Conservation (phyloP, 2,113 vertebrate genomes). For the Paramormyrops kingsleyae region DNA sequence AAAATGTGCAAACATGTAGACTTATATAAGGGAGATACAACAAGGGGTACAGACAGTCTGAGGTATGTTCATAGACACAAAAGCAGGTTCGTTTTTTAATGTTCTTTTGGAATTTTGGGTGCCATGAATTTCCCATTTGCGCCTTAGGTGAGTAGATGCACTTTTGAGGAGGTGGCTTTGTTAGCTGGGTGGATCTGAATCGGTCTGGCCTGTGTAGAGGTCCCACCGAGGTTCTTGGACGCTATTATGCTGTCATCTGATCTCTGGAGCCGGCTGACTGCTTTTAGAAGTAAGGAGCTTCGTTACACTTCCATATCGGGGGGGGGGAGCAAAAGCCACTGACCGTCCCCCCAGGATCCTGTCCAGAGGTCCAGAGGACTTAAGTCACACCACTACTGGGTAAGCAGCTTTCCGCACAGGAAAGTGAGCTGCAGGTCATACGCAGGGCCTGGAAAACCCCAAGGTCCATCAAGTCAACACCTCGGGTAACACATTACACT, state of each 20-base stretch:
- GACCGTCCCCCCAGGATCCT: constrained; percentile 14
- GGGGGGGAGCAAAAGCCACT: constrained; percentile 10
- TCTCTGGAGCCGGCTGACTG: constrained; percentile 34
- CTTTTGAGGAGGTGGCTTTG: neutral
- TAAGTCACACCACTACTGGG: neutral
- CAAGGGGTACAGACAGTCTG: neutral
- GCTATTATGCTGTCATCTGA: constrained; percentile 36
- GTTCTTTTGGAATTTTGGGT: neutral
- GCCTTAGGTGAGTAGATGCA: neutral
- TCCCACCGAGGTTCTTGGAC: neutral
- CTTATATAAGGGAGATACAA: neutral
- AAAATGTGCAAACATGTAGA: neutral
- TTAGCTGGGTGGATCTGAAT: neutral
- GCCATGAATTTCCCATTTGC: neutral
- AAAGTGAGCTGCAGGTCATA: neutral
- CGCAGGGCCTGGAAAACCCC: neutral
- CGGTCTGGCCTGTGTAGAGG: neutral
- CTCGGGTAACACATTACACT: neutral
- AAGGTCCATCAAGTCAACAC: neutral
- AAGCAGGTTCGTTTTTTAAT: neutral
- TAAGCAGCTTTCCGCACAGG: neutral
- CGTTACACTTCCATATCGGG: constrained; percentile 39
- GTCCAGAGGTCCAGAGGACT: neutral
- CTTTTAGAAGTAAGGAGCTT: constrained; percentile 42
- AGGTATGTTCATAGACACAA: neutral